Percentiles rank a stretch among this genome's conserved stretches.
Conservation (phyloP, 2,113 vertebrate genomes). For the Ariopsis seemanni region DNA sequence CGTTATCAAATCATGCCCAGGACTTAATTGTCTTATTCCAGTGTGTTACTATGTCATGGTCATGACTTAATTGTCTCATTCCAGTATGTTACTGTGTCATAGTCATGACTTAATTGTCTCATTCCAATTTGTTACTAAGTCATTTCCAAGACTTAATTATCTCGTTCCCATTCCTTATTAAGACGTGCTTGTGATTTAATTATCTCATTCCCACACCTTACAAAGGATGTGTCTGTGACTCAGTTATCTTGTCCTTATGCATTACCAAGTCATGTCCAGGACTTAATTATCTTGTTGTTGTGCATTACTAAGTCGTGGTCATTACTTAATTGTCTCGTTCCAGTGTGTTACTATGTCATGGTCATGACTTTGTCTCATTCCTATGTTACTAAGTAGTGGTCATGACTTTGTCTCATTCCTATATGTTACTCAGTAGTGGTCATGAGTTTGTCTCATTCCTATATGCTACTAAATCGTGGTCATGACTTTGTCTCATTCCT, state of each 20-base stretch:
- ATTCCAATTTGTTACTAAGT: neutral
- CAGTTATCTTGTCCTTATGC: neutral
- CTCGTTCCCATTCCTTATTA: neutral
- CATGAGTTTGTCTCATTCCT: no score
- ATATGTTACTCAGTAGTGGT: no score
- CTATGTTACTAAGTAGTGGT: no score
- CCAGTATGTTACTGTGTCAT: neutral
- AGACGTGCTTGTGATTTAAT: neutral
- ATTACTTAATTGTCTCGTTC: no score
- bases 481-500: no score
- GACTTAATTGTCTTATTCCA: neutral
- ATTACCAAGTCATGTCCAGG: neutral
- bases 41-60: neutral
- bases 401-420: no score
- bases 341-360: no score
- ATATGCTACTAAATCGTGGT: no score
- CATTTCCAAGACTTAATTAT: neutral
- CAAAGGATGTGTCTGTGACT: no score
- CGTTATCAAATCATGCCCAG: neutral
- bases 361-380: no score
- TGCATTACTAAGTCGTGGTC: no score
- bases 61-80: neutral
- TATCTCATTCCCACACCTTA: neutral
- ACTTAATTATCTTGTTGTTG: neutral
- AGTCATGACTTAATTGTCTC: neutral